A percentile compares a stretch with the other conserved stretches of the same genome.
Conservation (phyloP, 2,888 invertebrate genomes). For the Heteromyza rotundicornis region DNA sequence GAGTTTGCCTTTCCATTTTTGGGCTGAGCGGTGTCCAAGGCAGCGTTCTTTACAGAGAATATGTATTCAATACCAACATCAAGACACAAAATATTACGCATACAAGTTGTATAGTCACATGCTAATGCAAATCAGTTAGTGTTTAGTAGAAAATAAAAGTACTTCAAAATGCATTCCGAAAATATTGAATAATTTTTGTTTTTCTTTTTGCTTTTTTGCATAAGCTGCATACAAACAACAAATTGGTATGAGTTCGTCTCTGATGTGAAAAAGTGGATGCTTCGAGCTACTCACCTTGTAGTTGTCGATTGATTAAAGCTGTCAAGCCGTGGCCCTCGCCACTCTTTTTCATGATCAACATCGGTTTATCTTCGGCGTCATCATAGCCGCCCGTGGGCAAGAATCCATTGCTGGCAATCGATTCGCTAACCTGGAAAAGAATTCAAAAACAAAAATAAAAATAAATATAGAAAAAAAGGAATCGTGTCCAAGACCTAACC, state of each 20-base stretch:
- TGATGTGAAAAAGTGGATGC: background rate
- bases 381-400: slow-evolving; percentile 73
- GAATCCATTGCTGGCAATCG: slow-evolving; percentile 78
- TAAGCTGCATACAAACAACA: slow-evolving; percentile 6
- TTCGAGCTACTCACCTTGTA: slow-evolving; percentile 69
- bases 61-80: too few species aligned
- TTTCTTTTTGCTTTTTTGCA: background rate
- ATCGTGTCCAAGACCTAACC: too few species aligned
- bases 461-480: too few species aligned
- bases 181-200: too few species aligned
- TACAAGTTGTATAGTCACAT: too few species aligned
- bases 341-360: slow-evolving; percentile 76
- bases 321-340: slow-evolving; percentile 78
- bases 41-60: too few species aligned
- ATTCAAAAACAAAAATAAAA: slow-evolving; percentile 9
- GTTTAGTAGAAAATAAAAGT: too few species aligned
- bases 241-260: background rate
- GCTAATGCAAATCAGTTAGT: too few species aligned
- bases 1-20: too few species aligned
- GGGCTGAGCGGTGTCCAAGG: too few species aligned
- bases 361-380: slow-evolving; percentile 77
- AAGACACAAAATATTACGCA: too few species aligned
- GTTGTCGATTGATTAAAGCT: slow-evolving; percentile 76
- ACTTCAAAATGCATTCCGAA: too few species aligned
- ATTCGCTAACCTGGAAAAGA: slow-evolving; percentile 73